These are phyloP conservation scores for Drosophila truncata DNA, from an alignment of 1,140 invertebrate genomes.

Conservation along the genomic window DNA sequence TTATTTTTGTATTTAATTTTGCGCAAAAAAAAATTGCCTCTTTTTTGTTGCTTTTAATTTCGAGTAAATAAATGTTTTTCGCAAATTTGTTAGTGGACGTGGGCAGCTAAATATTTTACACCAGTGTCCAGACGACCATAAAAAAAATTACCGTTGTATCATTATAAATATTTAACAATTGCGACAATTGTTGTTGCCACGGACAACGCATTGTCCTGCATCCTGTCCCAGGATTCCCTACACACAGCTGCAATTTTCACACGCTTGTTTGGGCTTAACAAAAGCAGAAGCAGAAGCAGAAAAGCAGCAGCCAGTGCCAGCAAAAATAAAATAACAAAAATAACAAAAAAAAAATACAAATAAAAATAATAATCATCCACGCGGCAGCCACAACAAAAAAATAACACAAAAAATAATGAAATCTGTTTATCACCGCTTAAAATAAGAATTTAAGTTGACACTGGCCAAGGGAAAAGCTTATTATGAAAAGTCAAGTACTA, in stretches of 20 bases:
- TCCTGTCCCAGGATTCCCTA: conserved; percentile 42
- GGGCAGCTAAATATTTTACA: conserved; percentile 73
- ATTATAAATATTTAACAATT: conserved; percentile 84
- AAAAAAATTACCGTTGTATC: conserved; percentile 59
- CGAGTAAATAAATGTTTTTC: conserved; percentile 66
- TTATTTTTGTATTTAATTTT: conserved; percentile 35
- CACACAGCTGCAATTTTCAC: conserved; percentile 76
- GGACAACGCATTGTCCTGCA: conserved; percentile 53
- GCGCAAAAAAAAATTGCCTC: neutral
- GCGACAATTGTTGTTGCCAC: conserved; percentile 76
- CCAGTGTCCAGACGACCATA: conserved; percentile 57
- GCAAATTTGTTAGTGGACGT: conserved; percentile 43
- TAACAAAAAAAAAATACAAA: conserved; percentile 19
- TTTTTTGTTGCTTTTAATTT: conserved; percentile 40
- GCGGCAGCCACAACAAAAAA: conserved; percentile 6
- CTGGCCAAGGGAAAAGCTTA: conserved; percentile 15
- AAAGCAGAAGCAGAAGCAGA: conserved; percentile 29
- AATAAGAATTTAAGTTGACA: conserved; percentile 36
- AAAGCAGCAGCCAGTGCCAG: neutral
- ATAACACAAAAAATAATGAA: neutral
- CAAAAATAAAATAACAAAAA: conserved; percentile 13
- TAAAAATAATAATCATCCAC: conserved; percentile 29
- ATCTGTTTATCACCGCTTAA: conserved; percentile 43
- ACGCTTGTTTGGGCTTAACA: conserved; percentile 76
- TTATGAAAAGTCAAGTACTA: neutral